Base-by-base conservation (phyloP, 2,797 vertebrate species). In the Neosalanx taihuensis region DNA sequence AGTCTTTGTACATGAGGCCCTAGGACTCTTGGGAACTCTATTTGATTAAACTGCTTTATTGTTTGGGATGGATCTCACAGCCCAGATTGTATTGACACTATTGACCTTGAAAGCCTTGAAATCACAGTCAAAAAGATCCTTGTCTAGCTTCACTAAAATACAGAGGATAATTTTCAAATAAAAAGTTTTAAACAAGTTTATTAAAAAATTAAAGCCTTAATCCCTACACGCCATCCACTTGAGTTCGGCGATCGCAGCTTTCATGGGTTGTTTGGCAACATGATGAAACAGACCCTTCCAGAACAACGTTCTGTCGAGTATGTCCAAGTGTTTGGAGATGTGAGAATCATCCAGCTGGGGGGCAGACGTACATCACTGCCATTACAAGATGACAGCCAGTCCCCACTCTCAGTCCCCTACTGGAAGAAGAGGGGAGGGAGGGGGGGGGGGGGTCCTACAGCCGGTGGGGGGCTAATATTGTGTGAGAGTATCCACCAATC, bases 301-400 rank as follows among this genome's bases (percentile, higher is more conserved):
- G 64, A 65, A 58, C 12, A 46, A 62, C 33, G 61, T 51, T 30
- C 67, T 51, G 61, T 63, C 57, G 33, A 46, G 66, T 64, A 51
- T 35, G 73, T 70, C 66, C 67, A 68, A 76, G 72, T 74, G 7
- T 67, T 64, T 56, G 64, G 58, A 68, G 63, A 65, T 73, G 71
- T 71, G 59, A 71, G 57, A 53, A 75, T 70, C 73, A 71, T 31
- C 63, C 67, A 59, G 67, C 66, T 64, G 17, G 58, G 31, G 60
- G 15, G 20, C 30, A 56, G 65, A 23, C 67, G 72, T 67, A 26
- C 67, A 68, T 69, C 69, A 64, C 60, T 59, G 74, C 57, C 73
- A 67, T 76, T 74, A 74, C 64, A 56, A 70, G 60, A 71, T 81
- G 76, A 76, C 35, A 66, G 70, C 64, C 73, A 46, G 78, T 77